A percentile compares a stretch with the other conserved stretches of the same genome.
Conservation (phyloP, 1,140 invertebrate genomes). For the Bactericera cockerelli region DNA sequence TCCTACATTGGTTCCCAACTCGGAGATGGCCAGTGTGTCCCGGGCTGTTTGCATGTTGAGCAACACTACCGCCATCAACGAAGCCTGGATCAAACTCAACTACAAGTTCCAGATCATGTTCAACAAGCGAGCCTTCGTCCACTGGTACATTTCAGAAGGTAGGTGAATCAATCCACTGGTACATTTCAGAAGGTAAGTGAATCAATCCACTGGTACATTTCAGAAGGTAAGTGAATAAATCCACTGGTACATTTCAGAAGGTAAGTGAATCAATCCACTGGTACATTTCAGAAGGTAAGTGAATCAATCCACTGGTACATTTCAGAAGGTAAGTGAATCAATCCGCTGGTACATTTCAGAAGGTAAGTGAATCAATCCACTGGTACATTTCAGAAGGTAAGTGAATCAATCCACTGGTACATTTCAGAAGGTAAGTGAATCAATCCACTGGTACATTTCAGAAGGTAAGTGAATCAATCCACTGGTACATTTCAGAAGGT, state of each 20-base stretch:
- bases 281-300: slow-evolving; percentile 60
- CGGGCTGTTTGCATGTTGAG: slow-evolving; percentile 58
- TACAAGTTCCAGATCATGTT: slow-evolving; percentile 75
- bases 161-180: slow-evolving; percentile 32
- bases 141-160: slow-evolving; percentile 74
- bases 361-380: not conserved
- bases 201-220: not conserved
- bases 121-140: slow-evolving; percentile 68
- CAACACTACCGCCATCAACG: slow-evolving; percentile 65
- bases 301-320: not conserved
- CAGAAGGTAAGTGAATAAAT: slow-evolving; percentile 37
- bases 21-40: slow-evolving; percentile 22
- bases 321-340: not conserved
- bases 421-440: not conserved
- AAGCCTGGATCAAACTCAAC: slow-evolving; percentile 60
- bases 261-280: slow-evolving; percentile 74
- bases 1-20: slow-evolving; percentile 14
- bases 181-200: not conserved
- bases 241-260: slow-evolving; percentile 69
- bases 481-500: slow-evolving; percentile 68
- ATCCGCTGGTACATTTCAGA: not conserved
- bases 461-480: slow-evolving; percentile 67
- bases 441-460: slow-evolving; percentile 39
- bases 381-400: not conserved
- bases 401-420: not conserved